A percentile compares a stretch with the other conserved stretches of the same genome.
Evolutionary conservation across 2,797 vertebrate species (phyloP).

Genomic region (Spea hammondii): DNA sequence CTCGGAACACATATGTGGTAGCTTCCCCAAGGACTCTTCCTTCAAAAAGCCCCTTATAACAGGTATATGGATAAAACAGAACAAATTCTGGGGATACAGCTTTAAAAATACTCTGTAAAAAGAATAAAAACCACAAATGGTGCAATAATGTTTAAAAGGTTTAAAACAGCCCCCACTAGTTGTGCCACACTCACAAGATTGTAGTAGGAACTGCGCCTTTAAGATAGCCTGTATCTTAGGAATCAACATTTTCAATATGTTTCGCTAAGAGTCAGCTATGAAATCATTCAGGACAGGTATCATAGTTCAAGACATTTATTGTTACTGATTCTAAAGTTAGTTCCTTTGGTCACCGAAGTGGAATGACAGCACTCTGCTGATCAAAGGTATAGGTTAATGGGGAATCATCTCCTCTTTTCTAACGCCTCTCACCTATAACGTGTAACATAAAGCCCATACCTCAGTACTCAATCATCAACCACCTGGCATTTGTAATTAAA

Average conservation of each 20-base stretch:
- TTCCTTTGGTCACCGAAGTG: conserved; percentile 13
- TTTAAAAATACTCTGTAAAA: too few species aligned
- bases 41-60: too few species aligned
- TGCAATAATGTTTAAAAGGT: too few species aligned
- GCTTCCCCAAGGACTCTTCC: too few species aligned
- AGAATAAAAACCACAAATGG: too few species aligned
- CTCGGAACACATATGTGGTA: too few species aligned
- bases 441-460: conserved; percentile 1
- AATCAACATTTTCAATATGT: background rate
- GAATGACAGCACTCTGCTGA: conserved; percentile 8
- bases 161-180: too few species aligned
- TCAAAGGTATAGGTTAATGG: conserved; percentile 26
- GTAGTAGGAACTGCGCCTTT: too few species aligned
- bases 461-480: background rate
- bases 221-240: too few species aligned
- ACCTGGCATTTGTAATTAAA: conserved; percentile 17
- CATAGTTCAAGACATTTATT: conserved; percentile 15
- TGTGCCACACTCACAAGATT: too few species aligned
- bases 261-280: background rate
- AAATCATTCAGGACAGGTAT: conserved; percentile 8
- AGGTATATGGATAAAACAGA: too few species aligned
- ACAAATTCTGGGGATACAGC: too few species aligned
- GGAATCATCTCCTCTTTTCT: background rate
- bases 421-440: conserved; percentile 1
- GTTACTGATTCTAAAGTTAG: conserved; percentile 10